Evolutionary conservation across 2,797 vertebrate species (phyloP).

Genomic region (Strix occidentalis): DNA sequence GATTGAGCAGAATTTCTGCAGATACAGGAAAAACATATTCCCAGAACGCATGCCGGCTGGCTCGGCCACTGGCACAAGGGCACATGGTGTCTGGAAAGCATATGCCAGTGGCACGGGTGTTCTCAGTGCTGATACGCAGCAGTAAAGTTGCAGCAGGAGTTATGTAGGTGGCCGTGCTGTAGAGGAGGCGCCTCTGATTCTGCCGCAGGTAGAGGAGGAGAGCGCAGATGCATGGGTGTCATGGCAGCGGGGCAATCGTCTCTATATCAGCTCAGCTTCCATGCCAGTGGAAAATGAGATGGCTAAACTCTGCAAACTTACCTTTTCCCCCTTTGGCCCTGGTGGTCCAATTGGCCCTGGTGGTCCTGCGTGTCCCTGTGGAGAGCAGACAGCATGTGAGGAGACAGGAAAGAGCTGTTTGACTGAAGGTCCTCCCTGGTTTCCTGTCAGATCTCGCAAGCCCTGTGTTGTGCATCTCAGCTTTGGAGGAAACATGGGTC

Average conservation of each 20-base stretch:
- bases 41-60: background rate
- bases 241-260: rapidly evolving
- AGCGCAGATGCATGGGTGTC: rapidly evolving
- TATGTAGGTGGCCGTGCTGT: rapidly evolving
- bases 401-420: background rate
- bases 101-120: rapidly evolving
- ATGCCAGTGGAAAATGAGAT: background rate
- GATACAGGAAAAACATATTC: background rate
- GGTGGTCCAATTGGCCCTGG: constrained; percentile 87
- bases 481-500: background rate
- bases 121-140: background rate
- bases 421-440: background rate
- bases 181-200: background rate
- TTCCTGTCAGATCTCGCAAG: background rate
- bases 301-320: constrained; percentile 45
- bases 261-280: background rate
- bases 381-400: background rate
- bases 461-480: background rate
- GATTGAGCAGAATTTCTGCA: background rate
- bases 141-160: background rate
- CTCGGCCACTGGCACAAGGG: too few species aligned
- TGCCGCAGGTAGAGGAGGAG: background rate
- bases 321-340: constrained; percentile 97
- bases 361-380: constrained; percentile 89
- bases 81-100: background rate